Percentiles rank a stretch among this genome's conserved stretches.
phyloP scores from a whole-genome alignment of 2,797 vertebrate genomes.

The Rhadinocentrus ornatus region DNA sequence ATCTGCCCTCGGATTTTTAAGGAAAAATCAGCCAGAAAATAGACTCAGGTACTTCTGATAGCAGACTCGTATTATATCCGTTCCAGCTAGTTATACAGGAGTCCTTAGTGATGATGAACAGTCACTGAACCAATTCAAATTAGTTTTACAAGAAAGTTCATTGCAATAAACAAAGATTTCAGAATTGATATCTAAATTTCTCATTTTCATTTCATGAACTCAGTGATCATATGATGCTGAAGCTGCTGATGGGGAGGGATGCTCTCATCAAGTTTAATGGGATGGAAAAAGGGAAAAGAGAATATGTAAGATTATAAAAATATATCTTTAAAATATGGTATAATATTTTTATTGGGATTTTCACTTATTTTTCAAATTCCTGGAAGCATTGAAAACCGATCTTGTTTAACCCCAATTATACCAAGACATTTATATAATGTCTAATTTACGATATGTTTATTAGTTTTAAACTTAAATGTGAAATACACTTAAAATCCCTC shows the following conservation, averaged over 20 bases:
- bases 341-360: background rate
- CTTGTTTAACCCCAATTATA: background rate
- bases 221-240: constrained; percentile 27
- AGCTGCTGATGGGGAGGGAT: constrained; percentile 20
- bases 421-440: too few species aligned
- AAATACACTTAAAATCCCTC: background rate
- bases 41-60: background rate
- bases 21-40: background rate
- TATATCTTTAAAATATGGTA: background rate
- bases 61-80: background rate
- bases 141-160: background rate
- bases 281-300: background rate
- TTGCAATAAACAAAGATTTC: background rate
- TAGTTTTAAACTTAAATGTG: background rate
- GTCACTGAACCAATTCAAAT: background rate
- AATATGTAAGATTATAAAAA: background rate
- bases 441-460: too few species aligned
- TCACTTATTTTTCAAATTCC: background rate
- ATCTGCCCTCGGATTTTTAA: background rate
- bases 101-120: background rate
- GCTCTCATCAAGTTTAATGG: background rate
- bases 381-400: background rate
- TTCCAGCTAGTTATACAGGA: background rate
- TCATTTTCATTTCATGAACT: background rate
- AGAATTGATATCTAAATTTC: background rate